Evolutionary conservation across 2,888 invertebrate species (phyloP), one percentile per base, ranked within the genome.

Genomic region (Eudasyphora cyanicolor): DNA sequence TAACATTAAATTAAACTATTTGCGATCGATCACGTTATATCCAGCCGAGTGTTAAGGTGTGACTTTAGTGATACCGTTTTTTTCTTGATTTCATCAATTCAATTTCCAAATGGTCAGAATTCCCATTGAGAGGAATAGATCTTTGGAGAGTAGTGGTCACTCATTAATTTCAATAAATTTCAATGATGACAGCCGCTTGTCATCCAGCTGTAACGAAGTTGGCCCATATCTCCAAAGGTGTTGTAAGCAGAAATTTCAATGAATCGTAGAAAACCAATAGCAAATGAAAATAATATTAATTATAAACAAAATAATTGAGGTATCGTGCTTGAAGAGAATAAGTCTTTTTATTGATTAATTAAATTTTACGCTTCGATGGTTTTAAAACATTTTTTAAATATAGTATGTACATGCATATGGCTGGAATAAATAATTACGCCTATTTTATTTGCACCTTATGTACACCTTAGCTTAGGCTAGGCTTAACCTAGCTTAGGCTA

Each of bases 101-200:
- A n/a, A 45, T n/a, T 10, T 45, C n/a, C 5, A 27, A 57, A 57
- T 57, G 57, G 24, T 19, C 1, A 7, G 2, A 54, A 54, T 24
- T 54, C 54, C 54, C 54, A 54, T 38, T 14, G 38, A 5, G 57
- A 5, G 57, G 14, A 57, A 51, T 14, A 21, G 19, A 51, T 51
- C 17, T 49, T 6, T 49, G 21, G 21, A 24, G 10, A 21, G 54
- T 4, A 21, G 7, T 24, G 24, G n/a, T n/a, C 21, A 21, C 8
- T 24, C 14, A 57, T 57, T 24, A 57, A 57, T 57, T 27, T n/a
- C n/a, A 32, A 32, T 32, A 12, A 45, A 57, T 57, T 27, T 27
- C 27, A 57, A 57, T 24, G 42, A 67, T 67, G 67, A 67, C 67
- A 67, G 67, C 24, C 42, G 38, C 67, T 29, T 67, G 67, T 42